Evolutionary conservation across 1,140 invertebrate species (phyloP).

Genomic region (Chymomyza costata): DNA sequence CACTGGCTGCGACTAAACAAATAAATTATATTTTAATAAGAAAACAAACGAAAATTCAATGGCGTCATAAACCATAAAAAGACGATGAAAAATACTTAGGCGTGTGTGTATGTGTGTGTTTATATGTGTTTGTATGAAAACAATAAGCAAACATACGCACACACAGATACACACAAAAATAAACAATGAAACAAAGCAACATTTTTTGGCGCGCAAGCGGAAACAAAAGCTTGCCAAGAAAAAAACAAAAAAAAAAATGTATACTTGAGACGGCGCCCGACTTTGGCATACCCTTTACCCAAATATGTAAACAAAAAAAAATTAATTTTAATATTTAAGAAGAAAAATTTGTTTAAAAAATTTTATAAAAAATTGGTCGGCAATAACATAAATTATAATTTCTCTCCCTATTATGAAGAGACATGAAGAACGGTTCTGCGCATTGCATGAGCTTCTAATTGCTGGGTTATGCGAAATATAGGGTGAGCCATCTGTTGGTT

Average conservation of each 20-base stretch:
- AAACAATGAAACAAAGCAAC: constrained; percentile 55
- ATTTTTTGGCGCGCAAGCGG: constrained; percentile 19
- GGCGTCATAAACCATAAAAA: constrained; percentile 71
- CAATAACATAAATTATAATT: too few relatives aligned
- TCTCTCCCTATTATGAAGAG: too few relatives aligned
- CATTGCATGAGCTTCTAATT: too few relatives aligned
- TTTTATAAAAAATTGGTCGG: too few relatives aligned
- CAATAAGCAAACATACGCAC: constrained; percentile 52
- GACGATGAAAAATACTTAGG: constrained; percentile 64
- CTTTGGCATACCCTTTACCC: too few relatives aligned
- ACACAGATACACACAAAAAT: constrained; percentile 32
- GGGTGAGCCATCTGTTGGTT: too few relatives aligned
- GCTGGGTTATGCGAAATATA: too few relatives aligned
- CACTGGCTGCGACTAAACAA: constrained; percentile 48
- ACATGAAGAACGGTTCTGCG: too few relatives aligned
- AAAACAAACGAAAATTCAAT: constrained; percentile 72
- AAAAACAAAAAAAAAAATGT: background rate
- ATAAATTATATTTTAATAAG: constrained; percentile 74
- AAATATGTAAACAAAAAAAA: background rate
- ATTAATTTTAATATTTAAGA: too few relatives aligned
- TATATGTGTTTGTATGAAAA: constrained; percentile 44
- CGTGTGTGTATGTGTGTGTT: constrained; percentile 20
- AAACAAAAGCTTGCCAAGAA: constrained; percentile 19
- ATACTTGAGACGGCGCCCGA: too few relatives aligned
- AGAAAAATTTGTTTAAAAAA: too few relatives aligned